phyloP scores from a whole-genome alignment of 2,888 invertebrate species.

The Harpalus rufipes region DNA sequence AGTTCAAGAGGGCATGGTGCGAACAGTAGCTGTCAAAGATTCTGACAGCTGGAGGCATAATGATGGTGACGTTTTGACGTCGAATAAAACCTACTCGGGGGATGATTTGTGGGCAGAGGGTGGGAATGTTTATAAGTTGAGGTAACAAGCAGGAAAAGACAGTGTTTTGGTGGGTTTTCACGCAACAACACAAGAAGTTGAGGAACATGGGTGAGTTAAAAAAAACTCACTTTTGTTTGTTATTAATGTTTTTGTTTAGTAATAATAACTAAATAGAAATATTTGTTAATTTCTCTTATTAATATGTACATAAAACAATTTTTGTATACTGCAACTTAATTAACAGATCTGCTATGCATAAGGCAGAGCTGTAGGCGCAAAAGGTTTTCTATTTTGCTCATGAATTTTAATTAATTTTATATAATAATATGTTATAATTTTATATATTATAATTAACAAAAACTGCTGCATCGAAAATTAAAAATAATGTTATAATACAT shows the following conservation, averaged over 20 bases:
- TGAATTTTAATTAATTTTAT: no score
- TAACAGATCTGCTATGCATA: no score
- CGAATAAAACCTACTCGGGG: not conserved
- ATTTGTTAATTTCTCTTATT: not conserved
- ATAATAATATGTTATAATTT: no score
- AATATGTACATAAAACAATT: no score
- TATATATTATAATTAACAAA: no score
- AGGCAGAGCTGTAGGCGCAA: no score
- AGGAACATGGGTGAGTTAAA: slow-evolving; percentile 40
- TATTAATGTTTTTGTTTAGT: not conserved
- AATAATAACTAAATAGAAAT: not conserved
- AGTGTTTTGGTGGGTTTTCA: slow-evolving; percentile 21
- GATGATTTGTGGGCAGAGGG: slow-evolving; percentile 13
- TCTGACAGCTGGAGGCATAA: slow-evolving; percentile 54
- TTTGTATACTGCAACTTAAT: no score
- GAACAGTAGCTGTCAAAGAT: slow-evolving; percentile 52
- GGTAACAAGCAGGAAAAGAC: not conserved
- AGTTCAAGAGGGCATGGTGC: slow-evolving; percentile 53
- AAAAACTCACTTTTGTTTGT: not conserved
- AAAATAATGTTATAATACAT: no score
- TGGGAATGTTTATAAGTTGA: slow-evolving; percentile 52
- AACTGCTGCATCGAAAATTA: no score
- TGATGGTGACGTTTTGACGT: slow-evolving; percentile 47
- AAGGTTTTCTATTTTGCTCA: no score
- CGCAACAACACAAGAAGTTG: slow-evolving; percentile 8